Conservation (phyloP, 1,140 invertebrate genomes). For the Mycetomoellerius zeteki region DNA sequence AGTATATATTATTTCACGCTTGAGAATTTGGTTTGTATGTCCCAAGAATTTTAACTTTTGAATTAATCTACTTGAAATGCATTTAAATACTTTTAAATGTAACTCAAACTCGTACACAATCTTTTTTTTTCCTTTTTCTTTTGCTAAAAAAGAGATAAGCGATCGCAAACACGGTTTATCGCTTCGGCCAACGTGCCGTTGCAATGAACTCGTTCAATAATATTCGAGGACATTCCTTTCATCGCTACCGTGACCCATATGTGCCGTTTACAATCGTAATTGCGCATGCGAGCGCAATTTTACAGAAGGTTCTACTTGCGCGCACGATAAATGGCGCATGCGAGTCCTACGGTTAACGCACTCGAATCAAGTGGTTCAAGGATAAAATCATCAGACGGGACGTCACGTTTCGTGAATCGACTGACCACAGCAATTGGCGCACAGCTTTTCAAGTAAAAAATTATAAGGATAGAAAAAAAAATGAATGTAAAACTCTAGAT, state of each 20-base stretch:
- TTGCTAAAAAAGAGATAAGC: neutral
- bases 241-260: constrained; percentile 47
- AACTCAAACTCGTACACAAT: neutral
- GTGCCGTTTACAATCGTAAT: constrained; percentile 41
- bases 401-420: constrained; percentile 7
- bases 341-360: constrained; percentile 52
- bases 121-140: neutral
- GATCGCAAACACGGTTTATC: constrained; percentile 23
- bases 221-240: constrained; percentile 57
- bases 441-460: neutral
- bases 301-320: constrained; percentile 28
- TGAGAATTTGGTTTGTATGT: neutral
- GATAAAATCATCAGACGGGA: constrained; percentile 25
- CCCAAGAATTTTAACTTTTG: neutral
- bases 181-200: neutral
- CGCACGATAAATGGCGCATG: constrained; percentile 44
- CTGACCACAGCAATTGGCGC: neutral
- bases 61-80: neutral
- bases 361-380: constrained; percentile 49
- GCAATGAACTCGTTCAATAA: constrained; percentile 59
- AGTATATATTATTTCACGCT: neutral
- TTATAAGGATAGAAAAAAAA: neutral
- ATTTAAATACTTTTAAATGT: neutral
- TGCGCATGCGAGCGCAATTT: constrained; percentile 59
- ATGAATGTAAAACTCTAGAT: neutral